These are phyloP conservation scores for Corythornis cristatus DNA, from an alignment of 2,113 vertebrate species.

Conservation along the genomic window DNA sequence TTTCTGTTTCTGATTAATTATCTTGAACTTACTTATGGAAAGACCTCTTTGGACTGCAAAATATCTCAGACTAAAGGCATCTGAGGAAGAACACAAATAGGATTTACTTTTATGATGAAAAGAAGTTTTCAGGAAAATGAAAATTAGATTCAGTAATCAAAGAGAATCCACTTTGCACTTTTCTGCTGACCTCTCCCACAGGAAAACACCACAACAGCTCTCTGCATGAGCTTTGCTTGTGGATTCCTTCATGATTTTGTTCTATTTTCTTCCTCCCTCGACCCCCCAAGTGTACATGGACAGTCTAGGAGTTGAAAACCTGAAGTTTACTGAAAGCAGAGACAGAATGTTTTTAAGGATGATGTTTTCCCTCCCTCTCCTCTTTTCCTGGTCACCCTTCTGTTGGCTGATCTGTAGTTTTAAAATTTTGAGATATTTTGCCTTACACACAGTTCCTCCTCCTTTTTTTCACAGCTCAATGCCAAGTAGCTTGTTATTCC, in stretches of 20 bases:
- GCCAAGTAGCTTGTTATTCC: not conserved
- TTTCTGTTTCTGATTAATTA: not conserved
- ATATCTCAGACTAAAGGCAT: not conserved
- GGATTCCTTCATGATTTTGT: not conserved
- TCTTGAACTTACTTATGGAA: not conserved
- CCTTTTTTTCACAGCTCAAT: not conserved
- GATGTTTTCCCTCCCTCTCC: not conserved
- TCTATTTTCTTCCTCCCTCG: fast-evolving
- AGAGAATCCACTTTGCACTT: too few species aligned
- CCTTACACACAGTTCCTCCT: not conserved
- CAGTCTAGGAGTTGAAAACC: not conserved
- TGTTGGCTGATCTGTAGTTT: not conserved
- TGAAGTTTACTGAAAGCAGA: not conserved
- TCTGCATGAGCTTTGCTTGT: not conserved
- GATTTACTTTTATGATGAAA: not conserved
- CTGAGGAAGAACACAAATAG: not conserved
- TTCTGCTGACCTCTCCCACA: too few species aligned
- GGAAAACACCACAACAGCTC: not conserved
- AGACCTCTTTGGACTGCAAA: not conserved
- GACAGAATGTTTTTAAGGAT: not conserved
- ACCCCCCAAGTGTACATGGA: not conserved
- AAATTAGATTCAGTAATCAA: not conserved
- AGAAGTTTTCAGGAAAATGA: not conserved
- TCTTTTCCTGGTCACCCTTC: not conserved
- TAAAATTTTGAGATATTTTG: not conserved